These are phyloP conservation scores for Aphelocoma californica DNA, from an alignment of 2,797 vertebrate species.

Conservation along the genomic window DNA sequence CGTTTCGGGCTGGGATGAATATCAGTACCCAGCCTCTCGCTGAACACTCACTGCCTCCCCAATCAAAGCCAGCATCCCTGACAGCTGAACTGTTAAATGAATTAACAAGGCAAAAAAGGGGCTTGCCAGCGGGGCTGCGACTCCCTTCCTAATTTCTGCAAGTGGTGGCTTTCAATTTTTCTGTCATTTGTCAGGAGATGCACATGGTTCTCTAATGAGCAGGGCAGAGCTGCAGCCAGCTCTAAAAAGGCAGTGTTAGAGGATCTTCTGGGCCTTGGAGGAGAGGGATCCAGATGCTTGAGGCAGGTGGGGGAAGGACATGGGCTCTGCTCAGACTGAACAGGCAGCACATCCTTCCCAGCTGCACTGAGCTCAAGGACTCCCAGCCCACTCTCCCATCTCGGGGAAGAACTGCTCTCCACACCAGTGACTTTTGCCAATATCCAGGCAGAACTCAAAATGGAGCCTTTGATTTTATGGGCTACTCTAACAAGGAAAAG, in stretches of 20 bases:
- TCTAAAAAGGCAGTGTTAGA: neutral
- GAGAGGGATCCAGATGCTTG: neutral
- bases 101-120: constrained; percentile 54
- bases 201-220: constrained; percentile 33
- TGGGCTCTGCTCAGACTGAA: neutral
- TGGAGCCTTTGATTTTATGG: neutral
- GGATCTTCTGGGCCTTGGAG: neutral
- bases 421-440: neutral
- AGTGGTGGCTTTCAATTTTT: constrained; percentile 46
- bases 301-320: neutral
- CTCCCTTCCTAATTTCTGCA: constrained; percentile 41
- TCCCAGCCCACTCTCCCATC: neutral
- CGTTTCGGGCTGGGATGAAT: constrained; percentile 35
- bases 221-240: constrained; percentile 37
- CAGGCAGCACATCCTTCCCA: neutral
- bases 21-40: neutral
- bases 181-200: constrained; percentile 43
- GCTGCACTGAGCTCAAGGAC: neutral
- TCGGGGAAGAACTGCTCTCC: neutral
- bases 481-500: neutral
- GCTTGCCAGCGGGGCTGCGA: neutral
- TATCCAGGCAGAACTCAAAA: neutral
- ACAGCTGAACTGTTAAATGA: constrained; percentile 60
- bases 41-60: constrained; percentile 36
- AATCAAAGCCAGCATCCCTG: constrained; percentile 34